Evolutionary conservation across 2,888 invertebrate species (phyloP), one percentile per base, ranked within the genome.

Genomic region (Drosophila barbarae): DNA sequence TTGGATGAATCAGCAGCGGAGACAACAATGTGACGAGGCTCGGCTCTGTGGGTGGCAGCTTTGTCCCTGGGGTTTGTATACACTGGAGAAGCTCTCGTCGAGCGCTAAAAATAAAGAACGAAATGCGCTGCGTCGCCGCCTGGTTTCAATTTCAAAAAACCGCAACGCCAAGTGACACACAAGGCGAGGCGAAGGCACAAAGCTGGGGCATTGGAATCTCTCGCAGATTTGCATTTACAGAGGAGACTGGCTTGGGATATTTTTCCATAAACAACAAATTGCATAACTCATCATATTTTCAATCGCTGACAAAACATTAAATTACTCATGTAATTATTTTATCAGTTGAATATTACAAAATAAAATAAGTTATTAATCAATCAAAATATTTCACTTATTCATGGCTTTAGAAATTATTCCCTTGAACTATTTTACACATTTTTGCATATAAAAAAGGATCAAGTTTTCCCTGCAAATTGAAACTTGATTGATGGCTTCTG

Each of bases 131-230:
- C 3, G 3, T 3, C 12, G 47, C 67, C 54, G 66, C 65, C 69
- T 36, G 66, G 79, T 75, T 75, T 82, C 77, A 73, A 71, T 79
- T 79, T 77, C 83, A 73, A 5, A 41, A 41, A 69, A 77, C 82
- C 82, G 82, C 78, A 81, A 46, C 63, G 47, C 65, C 78, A 78
- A 78, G 82, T 82, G 78, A 60, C 78, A 50, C 46, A 71, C 79
- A 78, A 78, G 82, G 78, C 23, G 18, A 78, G 82, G 78, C 23
- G 26, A 36, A 50, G 34, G 39, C 51, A 51, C 56, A 57, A 57
- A 54, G 46, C 53, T 39, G 34, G 59, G 51, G 53, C 41, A 44
- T 69, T 65, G 63, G 57, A 73, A 65, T 69, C 69, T 70, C 10
- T 36, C 26, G 13, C 3, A 32, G 13, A 47, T 60, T 46, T 65